These are phyloP conservation scores for Cyclopterus lumpus DNA, from an alignment of 2,797 vertebrate species.

Conservation along the genomic window DNA sequence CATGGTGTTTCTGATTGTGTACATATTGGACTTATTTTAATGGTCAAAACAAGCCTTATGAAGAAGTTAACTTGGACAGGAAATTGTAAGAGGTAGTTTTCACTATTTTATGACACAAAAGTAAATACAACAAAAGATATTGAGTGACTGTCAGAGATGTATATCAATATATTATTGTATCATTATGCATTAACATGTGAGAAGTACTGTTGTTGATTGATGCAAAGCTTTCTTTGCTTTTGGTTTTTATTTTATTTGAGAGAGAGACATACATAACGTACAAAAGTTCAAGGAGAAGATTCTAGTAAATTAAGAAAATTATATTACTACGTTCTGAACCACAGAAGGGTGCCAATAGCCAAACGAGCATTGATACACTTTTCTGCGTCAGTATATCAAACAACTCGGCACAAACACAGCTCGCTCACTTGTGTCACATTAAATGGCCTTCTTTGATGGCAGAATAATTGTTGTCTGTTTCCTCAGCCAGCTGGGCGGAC, in stretches of 20 bases:
- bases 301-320: not conserved
- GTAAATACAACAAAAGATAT: not conserved
- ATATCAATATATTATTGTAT: not conserved
- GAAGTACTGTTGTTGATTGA: no score
- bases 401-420: slow-evolving; percentile 47
- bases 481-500: slow-evolving; percentile 74
- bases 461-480: slow-evolving; percentile 78
- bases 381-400: slow-evolving; percentile 48
- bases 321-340: not conserved
- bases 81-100: not conserved
- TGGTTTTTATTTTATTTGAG: no score
- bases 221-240: no score
- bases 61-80: not conserved
- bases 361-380: slow-evolving; percentile 32
- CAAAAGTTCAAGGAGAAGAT: not conserved
- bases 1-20: not conserved
- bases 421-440: slow-evolving; percentile 63
- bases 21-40: not conserved
- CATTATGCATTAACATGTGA: not conserved
- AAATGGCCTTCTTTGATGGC: slow-evolving; percentile 68
- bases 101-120: not conserved
- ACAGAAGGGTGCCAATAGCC: not conserved
- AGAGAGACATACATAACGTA: not conserved
- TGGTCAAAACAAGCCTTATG: not conserved
- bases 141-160: not conserved